Evolutionary conservation across 2,797 vertebrate genomes (phyloP).

Genomic region (Columba guinea): DNA sequence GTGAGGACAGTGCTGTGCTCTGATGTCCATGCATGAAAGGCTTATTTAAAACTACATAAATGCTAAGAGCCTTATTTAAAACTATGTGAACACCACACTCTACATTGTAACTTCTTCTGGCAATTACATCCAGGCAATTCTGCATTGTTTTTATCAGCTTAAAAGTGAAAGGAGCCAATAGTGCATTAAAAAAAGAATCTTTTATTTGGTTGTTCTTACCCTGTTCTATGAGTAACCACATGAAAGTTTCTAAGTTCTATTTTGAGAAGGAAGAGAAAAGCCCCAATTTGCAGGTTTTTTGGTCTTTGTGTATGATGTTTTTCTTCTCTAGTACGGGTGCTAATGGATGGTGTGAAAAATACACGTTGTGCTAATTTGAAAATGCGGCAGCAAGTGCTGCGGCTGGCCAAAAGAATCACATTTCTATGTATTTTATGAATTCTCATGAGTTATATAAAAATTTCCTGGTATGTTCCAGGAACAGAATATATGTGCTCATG

Average conservation of each 20-base stretch:
- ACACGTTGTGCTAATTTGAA: not conserved
- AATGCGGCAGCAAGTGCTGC: not conserved
- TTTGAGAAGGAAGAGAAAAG: constrained; percentile 1
- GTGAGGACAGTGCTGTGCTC: not conserved
- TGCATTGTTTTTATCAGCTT: not conserved
- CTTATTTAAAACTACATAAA: not conserved
- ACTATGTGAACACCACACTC: not conserved
- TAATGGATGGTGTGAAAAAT: not conserved
- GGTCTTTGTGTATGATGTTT: not conserved
- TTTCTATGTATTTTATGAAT: not conserved
- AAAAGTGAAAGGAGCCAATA: constrained; percentile 39
- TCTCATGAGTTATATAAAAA: not conserved
- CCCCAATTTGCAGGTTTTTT: not conserved
- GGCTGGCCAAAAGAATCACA: not conserved
- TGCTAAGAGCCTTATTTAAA: not conserved
- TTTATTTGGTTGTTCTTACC: not conserved
- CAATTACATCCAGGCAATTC: not conserved
- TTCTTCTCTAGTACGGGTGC: not conserved
- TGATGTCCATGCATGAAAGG: not conserved
- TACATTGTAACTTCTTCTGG: not conserved
- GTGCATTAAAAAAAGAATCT: not conserved
- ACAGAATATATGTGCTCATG: not conserved
- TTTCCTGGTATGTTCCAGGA: not conserved
- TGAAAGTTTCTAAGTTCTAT: not conserved
- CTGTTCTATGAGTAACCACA: not conserved